Evolutionary conservation across 2,888 invertebrate species (phyloP).

Genomic region (Drosophila mulleri): DNA sequence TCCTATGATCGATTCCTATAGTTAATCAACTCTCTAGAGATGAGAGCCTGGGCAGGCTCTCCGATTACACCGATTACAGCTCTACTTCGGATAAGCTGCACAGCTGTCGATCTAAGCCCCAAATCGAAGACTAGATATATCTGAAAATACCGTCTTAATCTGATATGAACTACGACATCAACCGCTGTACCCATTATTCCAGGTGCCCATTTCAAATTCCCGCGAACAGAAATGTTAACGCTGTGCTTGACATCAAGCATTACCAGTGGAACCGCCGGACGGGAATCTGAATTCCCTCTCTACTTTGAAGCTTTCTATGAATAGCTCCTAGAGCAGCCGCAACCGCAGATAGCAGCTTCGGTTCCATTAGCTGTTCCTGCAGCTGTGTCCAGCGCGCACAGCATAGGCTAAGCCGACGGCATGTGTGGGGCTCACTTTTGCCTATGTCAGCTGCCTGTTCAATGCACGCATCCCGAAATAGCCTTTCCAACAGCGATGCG

Average conservation of each 20-base stretch:
- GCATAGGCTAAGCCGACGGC: not conserved
- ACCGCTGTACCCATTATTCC: too few relatives aligned
- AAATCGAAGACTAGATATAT: too few relatives aligned
- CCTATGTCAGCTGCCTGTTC: not conserved
- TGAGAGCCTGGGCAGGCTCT: too few relatives aligned
- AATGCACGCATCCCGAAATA: not conserved
- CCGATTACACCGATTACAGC: not conserved
- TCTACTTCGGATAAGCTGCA: too few relatives aligned
- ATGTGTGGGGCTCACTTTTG: not conserved
- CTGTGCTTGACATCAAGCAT: too few relatives aligned
- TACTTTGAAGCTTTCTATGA: not conserved
- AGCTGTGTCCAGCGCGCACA: not conserved
- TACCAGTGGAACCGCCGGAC: not conserved
- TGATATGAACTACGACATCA: too few relatives aligned
- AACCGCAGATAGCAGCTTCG: not conserved
- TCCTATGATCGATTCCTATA: too few relatives aligned
- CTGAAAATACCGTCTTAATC: too few relatives aligned
- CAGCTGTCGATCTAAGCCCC: too few relatives aligned
- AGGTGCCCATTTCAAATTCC: too few relatives aligned
- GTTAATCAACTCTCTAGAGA: not conserved
- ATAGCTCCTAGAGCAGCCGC: not conserved
- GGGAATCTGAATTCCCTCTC: not conserved
- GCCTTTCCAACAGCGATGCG: not conserved
- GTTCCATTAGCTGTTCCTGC: not conserved
- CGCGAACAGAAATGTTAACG: too few relatives aligned